Evolutionary conservation across 2,113 vertebrate species (phyloP).

Genomic region (Symphodus melops): DNA sequence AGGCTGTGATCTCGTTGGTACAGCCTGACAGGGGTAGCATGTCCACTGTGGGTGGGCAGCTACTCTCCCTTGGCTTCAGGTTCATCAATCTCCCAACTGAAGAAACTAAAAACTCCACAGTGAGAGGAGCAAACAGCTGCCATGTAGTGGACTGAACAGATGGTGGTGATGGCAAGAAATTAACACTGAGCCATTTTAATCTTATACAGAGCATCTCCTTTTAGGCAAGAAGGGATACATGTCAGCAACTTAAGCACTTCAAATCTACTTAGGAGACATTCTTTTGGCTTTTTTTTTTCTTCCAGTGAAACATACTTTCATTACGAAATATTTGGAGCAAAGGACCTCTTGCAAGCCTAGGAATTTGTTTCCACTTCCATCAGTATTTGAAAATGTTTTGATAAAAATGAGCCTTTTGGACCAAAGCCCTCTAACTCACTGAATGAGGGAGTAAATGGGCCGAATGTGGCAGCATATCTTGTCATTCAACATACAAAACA

Average conservation of each 20-base stretch:
- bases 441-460: neutral
- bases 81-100: slow-evolving; percentile 55
- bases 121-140: slow-evolving; percentile 69
- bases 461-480: neutral
- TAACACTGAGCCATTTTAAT: slow-evolving; percentile 64
- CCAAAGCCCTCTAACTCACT: neutral
- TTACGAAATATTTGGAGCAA: slow-evolving; percentile 32
- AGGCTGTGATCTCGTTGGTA: slow-evolving; percentile 40
- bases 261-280: slow-evolving; percentile 12
- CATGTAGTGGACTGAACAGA: slow-evolving; percentile 65
- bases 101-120: slow-evolving; percentile 65
- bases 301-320: slow-evolving; percentile 20
- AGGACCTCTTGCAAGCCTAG: neutral
- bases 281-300: neutral
- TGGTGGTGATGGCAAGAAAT: slow-evolving; percentile 61
- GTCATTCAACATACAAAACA: neutral
- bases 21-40: slow-evolving; percentile 36
- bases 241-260: slow-evolving; percentile 14
- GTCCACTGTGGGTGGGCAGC: slow-evolving; percentile 55
- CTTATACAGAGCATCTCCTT: slow-evolving; percentile 38
- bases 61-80: slow-evolving; percentile 42
- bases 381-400: slow-evolving; percentile 18
- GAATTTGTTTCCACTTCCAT: neutral
- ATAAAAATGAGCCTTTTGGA: slow-evolving; percentile 5
- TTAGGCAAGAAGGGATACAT: slow-evolving; percentile 16